Percentiles rank a stretch among this genome's conserved stretches.
These are phyloP conservation scores for Sweltsa coloradensis DNA, from an alignment of 1,140 invertebrate genomes.

Conservation along the genomic window DNA sequence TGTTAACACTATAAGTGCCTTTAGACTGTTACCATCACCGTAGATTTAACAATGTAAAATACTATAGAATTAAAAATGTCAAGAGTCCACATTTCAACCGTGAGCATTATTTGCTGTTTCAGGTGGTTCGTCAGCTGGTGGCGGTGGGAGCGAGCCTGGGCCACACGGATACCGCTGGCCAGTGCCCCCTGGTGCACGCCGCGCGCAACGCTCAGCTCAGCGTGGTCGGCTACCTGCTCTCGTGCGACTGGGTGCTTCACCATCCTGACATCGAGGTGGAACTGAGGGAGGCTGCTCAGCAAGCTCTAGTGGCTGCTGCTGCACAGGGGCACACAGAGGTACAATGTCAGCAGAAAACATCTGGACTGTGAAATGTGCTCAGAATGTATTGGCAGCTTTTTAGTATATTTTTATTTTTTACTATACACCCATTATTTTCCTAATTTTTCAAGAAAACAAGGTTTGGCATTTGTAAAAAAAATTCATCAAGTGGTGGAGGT, in stretches of 20 bases:
- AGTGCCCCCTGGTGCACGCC: constrained; percentile 81
- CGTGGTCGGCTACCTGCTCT: constrained; percentile 71
- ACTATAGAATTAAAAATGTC: neutral
- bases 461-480: too few relatives aligned
- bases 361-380: too few relatives aligned
- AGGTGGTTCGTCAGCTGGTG: constrained; percentile 68
- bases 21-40: too few relatives aligned
- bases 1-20: neutral
- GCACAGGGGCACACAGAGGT: constrained; percentile 70
- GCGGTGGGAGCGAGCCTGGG: constrained; percentile 58
- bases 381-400: too few relatives aligned
- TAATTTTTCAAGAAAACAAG: too few relatives aligned
- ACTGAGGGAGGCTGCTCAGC: constrained; percentile 53
- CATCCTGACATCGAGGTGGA: constrained; percentile 37
- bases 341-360: too few relatives aligned
- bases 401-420: too few relatives aligned
- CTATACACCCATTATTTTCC: too few relatives aligned
- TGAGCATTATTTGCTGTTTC: too few relatives aligned
- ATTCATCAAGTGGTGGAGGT: too few relatives aligned
- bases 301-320: constrained; percentile 79
- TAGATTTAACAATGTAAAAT: too few relatives aligned
- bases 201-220: constrained; percentile 73
- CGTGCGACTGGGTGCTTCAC: constrained; percentile 56
- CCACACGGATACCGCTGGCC: constrained; percentile 68
- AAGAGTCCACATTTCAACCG: neutral